Base-by-base conservation (phyloP, 2,797 vertebrate genomes). In the Botia kubotai region DNA sequence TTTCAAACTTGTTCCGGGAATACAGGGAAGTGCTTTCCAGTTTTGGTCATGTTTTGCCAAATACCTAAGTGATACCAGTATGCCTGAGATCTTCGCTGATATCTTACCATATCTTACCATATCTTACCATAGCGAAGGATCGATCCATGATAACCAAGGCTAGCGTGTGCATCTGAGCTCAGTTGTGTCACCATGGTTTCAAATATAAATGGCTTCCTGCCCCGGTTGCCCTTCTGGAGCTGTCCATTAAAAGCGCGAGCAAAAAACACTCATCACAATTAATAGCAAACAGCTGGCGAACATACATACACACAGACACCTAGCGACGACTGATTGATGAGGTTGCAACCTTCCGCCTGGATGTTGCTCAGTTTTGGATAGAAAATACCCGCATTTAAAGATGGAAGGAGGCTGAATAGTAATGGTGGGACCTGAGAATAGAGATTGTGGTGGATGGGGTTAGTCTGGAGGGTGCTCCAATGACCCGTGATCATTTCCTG, bases 401-500 rank as follows among this genome's bases (percentile, higher is more conserved):
- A 65, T 43, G 29, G 4, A 2, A 29, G 29, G 29, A 29, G 29
- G 29, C 29, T 29, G 1, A 46, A 13, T 23, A 36, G 43, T 74
- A 58, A 68, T 62, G 50, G 39, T 11, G 14, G 16, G 29, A 6
- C 26, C 68, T 6, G 60, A 65, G 63, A 60, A 48, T 58, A 48
- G 52, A 14, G 26, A 46, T 36, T 39, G 10, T 60, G 66, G 65
- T 66, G 77, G 68, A 26, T 29, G 63, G 75, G 52, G 21, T 66
- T 53, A 21, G 29, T 70, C 58, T 48, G 23, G 16, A 72, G 69
- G 39, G 71, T 65, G 36, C 69, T 71, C 23, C 50, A 74, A 13
- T 36, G 77, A 86, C 74, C 74, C 23, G 6, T 60, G 75, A 84
- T 57, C 36, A 39, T 75, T 80, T 78, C 53, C 52, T 72, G 43